phyloP scores from a whole-genome alignment of 2,797 vertebrate species.

The Sorex maritimensis region DNA sequence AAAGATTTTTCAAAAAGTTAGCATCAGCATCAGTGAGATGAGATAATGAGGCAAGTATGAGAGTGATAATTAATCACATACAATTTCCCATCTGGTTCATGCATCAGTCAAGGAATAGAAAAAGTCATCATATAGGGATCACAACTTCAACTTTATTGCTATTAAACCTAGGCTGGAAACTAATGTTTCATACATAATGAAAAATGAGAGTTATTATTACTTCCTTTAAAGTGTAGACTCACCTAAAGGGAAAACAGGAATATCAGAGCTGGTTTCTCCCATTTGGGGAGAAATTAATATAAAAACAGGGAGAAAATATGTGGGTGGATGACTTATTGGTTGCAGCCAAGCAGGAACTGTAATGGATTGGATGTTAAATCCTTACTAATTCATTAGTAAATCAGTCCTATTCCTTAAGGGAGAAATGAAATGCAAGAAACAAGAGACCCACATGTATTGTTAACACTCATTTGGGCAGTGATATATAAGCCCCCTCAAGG shows the following conservation, averaged over 20 bases:
- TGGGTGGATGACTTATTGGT: neutral
- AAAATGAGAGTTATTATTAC: neutral
- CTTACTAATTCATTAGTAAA: slow-evolving; percentile 7
- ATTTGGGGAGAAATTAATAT: neutral
- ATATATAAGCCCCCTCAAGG: neutral
- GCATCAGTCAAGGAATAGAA: slow-evolving; percentile 53
- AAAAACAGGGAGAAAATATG: neutral
- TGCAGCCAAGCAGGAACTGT: neutral
- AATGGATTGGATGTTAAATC: neutral
- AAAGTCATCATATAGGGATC: neutral
- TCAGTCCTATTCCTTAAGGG: neutral
- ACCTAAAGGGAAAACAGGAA: slow-evolving; percentile 2
- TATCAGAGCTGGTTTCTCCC: neutral
- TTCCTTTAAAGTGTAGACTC: neutral
- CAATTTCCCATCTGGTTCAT: slow-evolving; percentile 64
- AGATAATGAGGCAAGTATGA: slow-evolving; percentile 51
- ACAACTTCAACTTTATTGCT: slow-evolving; percentile 62
- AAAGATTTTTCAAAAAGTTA: neutral
- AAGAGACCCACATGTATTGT: neutral
- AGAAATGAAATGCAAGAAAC: neutral
- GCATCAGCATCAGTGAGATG: slow-evolving; percentile 25
- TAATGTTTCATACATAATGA: neutral
- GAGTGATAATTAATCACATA: slow-evolving; percentile 70
- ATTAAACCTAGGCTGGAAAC: slow-evolving; percentile 1
- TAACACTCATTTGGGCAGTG: neutral